Evolutionary conservation across 2,797 vertebrate genomes (phyloP), one percentile per base, ranked within the genome.

Genomic region (Lycodopsis pacificus): DNA sequence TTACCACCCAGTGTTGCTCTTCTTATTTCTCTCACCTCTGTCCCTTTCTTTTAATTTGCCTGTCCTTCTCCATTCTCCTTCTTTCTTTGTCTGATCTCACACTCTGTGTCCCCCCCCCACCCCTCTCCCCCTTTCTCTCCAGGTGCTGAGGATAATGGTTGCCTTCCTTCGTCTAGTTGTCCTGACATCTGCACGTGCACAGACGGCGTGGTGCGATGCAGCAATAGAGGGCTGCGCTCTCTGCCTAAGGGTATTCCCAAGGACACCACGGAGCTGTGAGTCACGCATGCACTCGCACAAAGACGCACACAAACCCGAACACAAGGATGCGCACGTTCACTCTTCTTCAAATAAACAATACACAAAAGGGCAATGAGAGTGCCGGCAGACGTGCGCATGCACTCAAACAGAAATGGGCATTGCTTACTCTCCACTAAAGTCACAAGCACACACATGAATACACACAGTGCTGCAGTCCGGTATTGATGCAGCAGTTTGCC

Each of bases 261-360:
- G 93, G 98, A 99, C 20, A 96, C 97, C 89, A 99, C 97, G 0
- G 98, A 99, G 93, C 95, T 99, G 98, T 99, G 90, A 98, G 98
- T 96, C 48, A 51, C 56, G 4, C 67, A 3, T 30, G 4, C 63
- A 64, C 27, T 1, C 64, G 13, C 73, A 15, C 76, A 42, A 62
- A 56, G 51, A 34, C 61, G 46, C 65, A 30, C 2, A 12, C 15
- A 65, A 38, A 64, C 2, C 13, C 15, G 62, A 38, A 64, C 14
- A 15, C 9, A 15, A 44, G 9, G 30, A 34, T 51, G 36, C 56
- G 25, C 30, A 14, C 11, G 7, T 25, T 65, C 48, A 12, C 67
- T 42, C 48, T 20, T 53, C 27, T 51, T 56, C 13, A 73, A 38
- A 58, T 51, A 71, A 6, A 81, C 38, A 63, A 56, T 51, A 75